phyloP scores from a whole-genome alignment of 2,113 vertebrate species.

The Nanger granti region DNA sequence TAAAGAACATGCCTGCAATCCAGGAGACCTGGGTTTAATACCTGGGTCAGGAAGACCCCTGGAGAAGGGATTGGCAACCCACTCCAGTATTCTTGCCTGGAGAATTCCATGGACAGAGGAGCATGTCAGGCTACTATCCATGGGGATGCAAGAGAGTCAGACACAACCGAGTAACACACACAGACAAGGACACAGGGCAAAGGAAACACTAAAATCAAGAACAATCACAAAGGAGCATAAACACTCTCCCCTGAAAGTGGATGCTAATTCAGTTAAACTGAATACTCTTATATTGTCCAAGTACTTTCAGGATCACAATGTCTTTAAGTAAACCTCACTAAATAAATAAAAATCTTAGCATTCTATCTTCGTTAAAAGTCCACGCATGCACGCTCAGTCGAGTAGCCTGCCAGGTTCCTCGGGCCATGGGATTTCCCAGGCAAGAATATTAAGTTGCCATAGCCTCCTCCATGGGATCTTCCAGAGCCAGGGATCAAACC shows the following conservation, averaged over 20 bases:
- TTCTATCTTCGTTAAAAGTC: not conserved
- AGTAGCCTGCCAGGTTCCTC: not conserved
- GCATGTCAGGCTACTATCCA: not conserved
- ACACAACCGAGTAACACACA: not conserved
- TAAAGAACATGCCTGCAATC: not conserved
- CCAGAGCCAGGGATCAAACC: not conserved
- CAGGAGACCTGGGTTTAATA: not conserved
- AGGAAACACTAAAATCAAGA: not conserved
- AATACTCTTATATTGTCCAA: not conserved
- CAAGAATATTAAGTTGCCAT: not conserved
- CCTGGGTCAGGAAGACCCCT: not conserved
- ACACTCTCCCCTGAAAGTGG: not conserved
- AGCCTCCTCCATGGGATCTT: not conserved
- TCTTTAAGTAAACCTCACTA: conserved; percentile 6
- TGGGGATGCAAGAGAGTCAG: not conserved
- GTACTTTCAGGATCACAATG: not conserved
- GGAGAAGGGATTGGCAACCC: not conserved
- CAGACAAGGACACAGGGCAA: not conserved
- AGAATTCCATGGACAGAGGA: not conserved
- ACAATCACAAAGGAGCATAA: not conserved
- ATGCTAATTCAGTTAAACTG: not conserved
- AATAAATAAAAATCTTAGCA: not conserved
- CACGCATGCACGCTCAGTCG: not conserved
- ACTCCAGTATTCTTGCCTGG: not conserved
- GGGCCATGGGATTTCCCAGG: not conserved